Evolutionary conservation across 2,797 vertebrate species (phyloP), one percentile per base, ranked within the genome.

Genomic region (Mus minutoides): DNA sequence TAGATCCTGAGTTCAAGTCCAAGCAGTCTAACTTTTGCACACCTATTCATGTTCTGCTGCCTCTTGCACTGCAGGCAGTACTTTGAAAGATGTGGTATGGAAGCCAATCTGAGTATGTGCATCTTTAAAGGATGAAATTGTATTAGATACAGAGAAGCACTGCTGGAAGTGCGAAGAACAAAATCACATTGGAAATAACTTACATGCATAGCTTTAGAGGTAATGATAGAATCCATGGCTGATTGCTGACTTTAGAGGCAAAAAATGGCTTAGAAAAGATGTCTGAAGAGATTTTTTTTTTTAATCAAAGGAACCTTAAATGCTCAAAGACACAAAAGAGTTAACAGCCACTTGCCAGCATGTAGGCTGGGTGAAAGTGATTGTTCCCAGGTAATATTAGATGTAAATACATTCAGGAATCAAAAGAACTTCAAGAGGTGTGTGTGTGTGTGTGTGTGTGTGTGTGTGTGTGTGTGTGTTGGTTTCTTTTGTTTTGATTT

Each of bases 41-140:
- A 92, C 80, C 40, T 9, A 19, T 26, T 86, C 31, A 40, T 94
- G 14, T 9, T 40, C n/a, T 31, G n/a, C 46, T 73, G 34, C 31
- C 31, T 82, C 73, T 90, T 77, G 1, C 82, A 67, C 49, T 69
- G 77, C 37, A 22, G 46, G 4, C 93, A 11, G 24, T 85, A 90
- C 71, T 94, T 79, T 56, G 43, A 90, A 37, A 26, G 88, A 31
- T 79, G 7, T n/a, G n/a, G n/a, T 56, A 46, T 58, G 49, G 21
- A 56, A 91, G 7, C 56, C 8, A 16, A 10, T 69, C 10, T 54
- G 34, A 85, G 40, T 77, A 4, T 88, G 16, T 91, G 22, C 83
- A 71, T 83, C 34, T 91, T 93, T 71, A 94, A 92, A 95, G 78
- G 88, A n/a, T 80, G 90, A 91, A 92, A 83, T 43, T 86, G n/a